These are phyloP conservation scores for Indicator maculatus DNA, from an alignment of 2,113 vertebrate species.

Conservation along the genomic window DNA sequence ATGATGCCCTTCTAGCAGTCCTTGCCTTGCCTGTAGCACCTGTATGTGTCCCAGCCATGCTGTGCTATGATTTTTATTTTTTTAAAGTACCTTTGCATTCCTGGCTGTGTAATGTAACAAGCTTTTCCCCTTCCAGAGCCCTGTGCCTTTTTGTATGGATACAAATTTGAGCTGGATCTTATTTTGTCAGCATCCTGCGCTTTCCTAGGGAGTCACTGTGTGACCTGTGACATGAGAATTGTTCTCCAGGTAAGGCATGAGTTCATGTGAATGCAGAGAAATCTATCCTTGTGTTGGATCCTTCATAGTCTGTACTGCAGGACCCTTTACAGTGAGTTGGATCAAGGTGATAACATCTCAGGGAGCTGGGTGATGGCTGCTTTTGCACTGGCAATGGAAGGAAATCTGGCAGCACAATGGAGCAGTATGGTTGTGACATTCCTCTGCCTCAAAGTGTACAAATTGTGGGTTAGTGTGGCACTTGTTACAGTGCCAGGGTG, in stretches of 20 bases:
- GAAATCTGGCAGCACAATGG: rapidly evolving
- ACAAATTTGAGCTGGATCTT: not conserved
- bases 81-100: not conserved
- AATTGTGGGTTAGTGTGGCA: not conserved
- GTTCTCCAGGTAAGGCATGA: not conserved
- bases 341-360: not conserved
- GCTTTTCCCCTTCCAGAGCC: not conserved
- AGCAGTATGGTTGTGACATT: not conserved
- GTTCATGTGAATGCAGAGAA: not conserved
- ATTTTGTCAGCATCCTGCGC: not conserved
- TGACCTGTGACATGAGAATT: not conserved
- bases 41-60: not conserved
- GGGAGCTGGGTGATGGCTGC: not conserved
- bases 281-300: not conserved
- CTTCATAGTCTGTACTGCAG: not conserved
- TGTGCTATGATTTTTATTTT: not conserved
- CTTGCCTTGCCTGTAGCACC: not conserved
- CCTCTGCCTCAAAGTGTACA: not conserved
- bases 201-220: not conserved
- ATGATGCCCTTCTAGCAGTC: not conserved
- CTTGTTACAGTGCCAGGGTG: not conserved
- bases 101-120: not conserved
- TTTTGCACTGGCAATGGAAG: not conserved
- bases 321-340: not conserved
- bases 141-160: not conserved